Evolutionary conservation across 2,888 invertebrate genomes (phyloP), one percentile per base, ranked within the genome.

Genomic region (Campoletis raptor): DNA sequence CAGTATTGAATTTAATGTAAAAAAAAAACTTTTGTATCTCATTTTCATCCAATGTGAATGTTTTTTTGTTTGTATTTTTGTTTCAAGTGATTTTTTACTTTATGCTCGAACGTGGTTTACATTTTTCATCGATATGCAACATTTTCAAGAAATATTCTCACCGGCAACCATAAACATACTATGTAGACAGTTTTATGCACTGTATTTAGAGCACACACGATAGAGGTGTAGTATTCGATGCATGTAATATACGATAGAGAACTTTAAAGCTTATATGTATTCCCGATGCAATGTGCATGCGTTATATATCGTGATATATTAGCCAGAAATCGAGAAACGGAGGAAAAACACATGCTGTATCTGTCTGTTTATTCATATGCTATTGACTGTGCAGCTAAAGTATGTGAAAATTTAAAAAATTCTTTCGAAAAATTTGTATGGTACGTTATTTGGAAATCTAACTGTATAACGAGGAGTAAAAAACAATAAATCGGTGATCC

Each of bases 401-500:
- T 57, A 37, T 37, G 72, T 85, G 73, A 81, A 85, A 72, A 73
- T 81, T 85, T 85, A 57, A 77, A 77, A 66, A 40, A 24, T 69
- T 81, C 45, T 54, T n/a, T 24, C 45, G 52, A 37, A 30, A 42
- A 72, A 81, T 85, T 81, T 73, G 77, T 72, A 30, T 81, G 45
- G 48, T 70, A n/a, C 30, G 9, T 76, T 45, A 76, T 42, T 21
- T 18, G 24, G 48, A 64, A 52, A 70, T 66, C 64, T 48, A 77
- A 18, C 64, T 83, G 18, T 72, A 52, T 37, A 57, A 24, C 18
- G n/a, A 52, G 30, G 45, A 36, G 42, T 45, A 45, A n/a, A 37
- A 15, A 64, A 37, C 37, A 30, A 30, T 30, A 48, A 12, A 72
- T 12, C 40, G 36, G 42, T 30, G 15, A 30, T 9, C 5, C 24